phyloP scores from a whole-genome alignment of 1,140 invertebrate genomes.

The Aricia agestis region DNA sequence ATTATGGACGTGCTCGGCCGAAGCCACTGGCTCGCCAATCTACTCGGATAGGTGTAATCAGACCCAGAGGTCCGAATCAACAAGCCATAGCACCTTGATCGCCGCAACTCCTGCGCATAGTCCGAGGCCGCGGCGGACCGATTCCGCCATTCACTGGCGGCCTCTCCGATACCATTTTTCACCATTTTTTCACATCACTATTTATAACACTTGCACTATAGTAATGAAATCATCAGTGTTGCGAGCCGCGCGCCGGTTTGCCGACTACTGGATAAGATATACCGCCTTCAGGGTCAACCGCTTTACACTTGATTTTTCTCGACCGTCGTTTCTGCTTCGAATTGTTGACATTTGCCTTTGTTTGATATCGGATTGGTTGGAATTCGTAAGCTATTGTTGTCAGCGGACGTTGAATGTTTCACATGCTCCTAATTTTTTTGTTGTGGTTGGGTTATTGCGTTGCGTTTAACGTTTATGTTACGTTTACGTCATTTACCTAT shows the following conservation, averaged over 20 bases:
- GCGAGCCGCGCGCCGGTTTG: neutral
- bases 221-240: constrained; percentile 28
- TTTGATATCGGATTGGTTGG: neutral
- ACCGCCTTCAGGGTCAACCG: constrained; percentile 57
- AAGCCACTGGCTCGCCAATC: too few relatives aligned
- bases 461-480: neutral
- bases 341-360: constrained; percentile 4
- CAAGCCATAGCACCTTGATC: constrained; percentile 68
- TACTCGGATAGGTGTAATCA: too few relatives aligned
- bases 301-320: constrained; percentile 19
- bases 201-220: constrained; percentile 35
- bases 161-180: constrained; percentile 72
- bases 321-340: neutral
- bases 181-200: constrained; percentile 51
- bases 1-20: too few relatives aligned
- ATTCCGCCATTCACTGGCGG: constrained; percentile 48
- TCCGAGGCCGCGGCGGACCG: constrained; percentile 57
- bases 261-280: neutral
- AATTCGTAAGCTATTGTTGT: constrained; percentile 5
- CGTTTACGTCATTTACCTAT: too few relatives aligned
- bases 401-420: constrained; percentile 3
- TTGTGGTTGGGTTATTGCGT: neutral
- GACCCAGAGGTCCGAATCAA: constrained; percentile 23
- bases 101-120: constrained; percentile 69
- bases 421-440: constrained; percentile 10